phyloP scores from a whole-genome alignment of 2,113 vertebrate species.

The Terrapene triunguis region DNA sequence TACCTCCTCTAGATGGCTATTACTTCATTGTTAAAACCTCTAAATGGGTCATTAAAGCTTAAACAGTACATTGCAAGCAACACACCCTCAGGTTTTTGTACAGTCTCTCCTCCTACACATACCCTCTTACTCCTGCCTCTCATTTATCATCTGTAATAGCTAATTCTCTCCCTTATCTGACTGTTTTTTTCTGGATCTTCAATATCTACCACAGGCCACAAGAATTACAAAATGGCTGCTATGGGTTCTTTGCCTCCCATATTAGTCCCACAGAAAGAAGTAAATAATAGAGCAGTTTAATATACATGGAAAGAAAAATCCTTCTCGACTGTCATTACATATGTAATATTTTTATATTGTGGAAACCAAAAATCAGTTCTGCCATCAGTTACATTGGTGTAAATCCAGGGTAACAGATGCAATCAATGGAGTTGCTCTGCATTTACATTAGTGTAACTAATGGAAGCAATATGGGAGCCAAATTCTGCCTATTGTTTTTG shows the following conservation, averaged over 20 bases:
- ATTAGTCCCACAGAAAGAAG: neutral
- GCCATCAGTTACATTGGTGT: neutral
- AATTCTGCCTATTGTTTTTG: neutral
- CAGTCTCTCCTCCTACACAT: neutral
- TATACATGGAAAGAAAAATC: neutral
- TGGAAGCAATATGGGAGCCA: neutral
- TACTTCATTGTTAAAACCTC: slow-evolving; percentile 30
- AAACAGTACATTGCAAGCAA: neutral
- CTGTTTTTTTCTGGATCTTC: slow-evolving; percentile 1
- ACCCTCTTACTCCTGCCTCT: neutral
- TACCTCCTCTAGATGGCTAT: neutral
- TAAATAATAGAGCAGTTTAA: neutral
- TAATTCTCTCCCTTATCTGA: slow-evolving; percentile 14
- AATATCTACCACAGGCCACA: neutral
- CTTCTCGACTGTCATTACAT: neutral
- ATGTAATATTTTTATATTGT: neutral
- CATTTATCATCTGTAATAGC: slow-evolving; percentile 25
- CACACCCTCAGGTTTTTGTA: neutral
- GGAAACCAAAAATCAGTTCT: slow-evolving; percentile 4
- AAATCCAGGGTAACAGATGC: neutral
- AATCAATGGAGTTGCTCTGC: neutral
- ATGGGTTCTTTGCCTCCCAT: neutral
- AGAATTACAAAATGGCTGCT: neutral
- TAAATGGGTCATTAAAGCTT: slow-evolving; percentile 45
- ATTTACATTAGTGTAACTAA: neutral